These are phyloP conservation scores for Calephelis virginiensis DNA, from an alignment of 1,140 invertebrate genomes.

Conservation along the genomic window DNA sequence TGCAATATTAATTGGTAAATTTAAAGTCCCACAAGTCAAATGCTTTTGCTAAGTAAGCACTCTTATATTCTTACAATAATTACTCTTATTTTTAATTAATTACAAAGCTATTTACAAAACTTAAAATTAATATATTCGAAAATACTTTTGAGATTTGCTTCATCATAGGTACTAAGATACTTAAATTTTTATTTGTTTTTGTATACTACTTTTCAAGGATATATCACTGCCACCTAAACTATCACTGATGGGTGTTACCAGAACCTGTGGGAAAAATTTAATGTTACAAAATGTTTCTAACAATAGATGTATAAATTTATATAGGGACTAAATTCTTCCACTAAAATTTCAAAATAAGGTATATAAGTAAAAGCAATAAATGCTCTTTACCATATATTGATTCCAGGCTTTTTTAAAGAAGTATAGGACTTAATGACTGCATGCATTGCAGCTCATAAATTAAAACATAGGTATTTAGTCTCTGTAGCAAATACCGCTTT, in stretches of 20 bases:
- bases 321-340: too few relatives aligned
- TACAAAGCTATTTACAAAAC: slow-evolving; percentile 49
- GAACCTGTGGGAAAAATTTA: slow-evolving; percentile 41
- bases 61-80: slow-evolving; percentile 22
- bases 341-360: too few relatives aligned
- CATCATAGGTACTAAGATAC: not conserved
- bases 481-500: too few relatives aligned
- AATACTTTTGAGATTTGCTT: slow-evolving; percentile 41
- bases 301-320: too few relatives aligned
- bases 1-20: too few relatives aligned
- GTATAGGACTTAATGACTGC: too few relatives aligned
- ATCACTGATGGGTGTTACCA: slow-evolving; percentile 55
- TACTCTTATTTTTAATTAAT: slow-evolving; percentile 26
- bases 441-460: too few relatives aligned
- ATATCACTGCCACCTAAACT: slow-evolving; percentile 40
- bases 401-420: too few relatives aligned
- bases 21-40: too few relatives aligned
- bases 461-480: too few relatives aligned
- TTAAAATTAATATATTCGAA: slow-evolving; percentile 38
- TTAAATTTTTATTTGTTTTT: slow-evolving; percentile 42
- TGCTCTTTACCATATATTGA: too few relatives aligned
- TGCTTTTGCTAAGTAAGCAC: not conserved
- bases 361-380: too few relatives aligned
- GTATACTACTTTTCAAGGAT: slow-evolving; percentile 39
- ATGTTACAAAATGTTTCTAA: not conserved